A percentile compares a stretch with the other conserved stretches of the same genome.
phyloP scores from a whole-genome alignment of 2,888 invertebrate species.

The Argyresthia goedartella region DNA sequence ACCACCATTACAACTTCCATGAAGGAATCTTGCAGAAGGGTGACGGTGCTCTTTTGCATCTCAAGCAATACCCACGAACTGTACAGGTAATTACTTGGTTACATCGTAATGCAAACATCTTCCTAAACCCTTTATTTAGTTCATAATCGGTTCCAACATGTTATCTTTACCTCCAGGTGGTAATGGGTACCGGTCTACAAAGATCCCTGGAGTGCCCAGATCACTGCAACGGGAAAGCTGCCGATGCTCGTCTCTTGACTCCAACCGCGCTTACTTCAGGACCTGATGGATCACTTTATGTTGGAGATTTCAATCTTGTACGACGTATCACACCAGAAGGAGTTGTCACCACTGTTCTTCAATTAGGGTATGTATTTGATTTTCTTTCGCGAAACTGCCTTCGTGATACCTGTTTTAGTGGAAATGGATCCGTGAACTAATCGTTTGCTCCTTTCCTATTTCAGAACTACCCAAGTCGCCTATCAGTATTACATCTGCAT shows the following conservation, averaged over 20 bases:
- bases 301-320: conserved; percentile 96
- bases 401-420: too few species aligned
- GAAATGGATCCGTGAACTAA: neutral
- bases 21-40: conserved; percentile 98
- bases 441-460: conserved; percentile 24
- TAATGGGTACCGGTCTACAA: conserved; percentile 93
- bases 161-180: conserved; percentile 73
- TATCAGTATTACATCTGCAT: conserved; percentile 98
- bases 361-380: conserved; percentile 76
- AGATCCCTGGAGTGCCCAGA: conserved; percentile 89
- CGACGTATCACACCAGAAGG: conserved; percentile 92
- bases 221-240: conserved; percentile 87
- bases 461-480: conserved; percentile 93
- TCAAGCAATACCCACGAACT: conserved; percentile 92
- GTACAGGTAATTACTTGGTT: conserved; percentile 68
- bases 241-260: conserved; percentile 88
- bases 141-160: neutral
- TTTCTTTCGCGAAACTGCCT: neutral
- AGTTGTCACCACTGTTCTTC: conserved; percentile 88
- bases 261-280: conserved; percentile 96
- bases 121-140: neutral
- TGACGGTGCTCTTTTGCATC: conserved; percentile 93
- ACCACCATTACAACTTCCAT: conserved; percentile 98
- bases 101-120: neutral
- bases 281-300: conserved; percentile 96